Evolutionary conservation across 2,113 vertebrate genomes (phyloP), one percentile per base, ranked within the genome.

Genomic region (Tapirus terrestris): DNA sequence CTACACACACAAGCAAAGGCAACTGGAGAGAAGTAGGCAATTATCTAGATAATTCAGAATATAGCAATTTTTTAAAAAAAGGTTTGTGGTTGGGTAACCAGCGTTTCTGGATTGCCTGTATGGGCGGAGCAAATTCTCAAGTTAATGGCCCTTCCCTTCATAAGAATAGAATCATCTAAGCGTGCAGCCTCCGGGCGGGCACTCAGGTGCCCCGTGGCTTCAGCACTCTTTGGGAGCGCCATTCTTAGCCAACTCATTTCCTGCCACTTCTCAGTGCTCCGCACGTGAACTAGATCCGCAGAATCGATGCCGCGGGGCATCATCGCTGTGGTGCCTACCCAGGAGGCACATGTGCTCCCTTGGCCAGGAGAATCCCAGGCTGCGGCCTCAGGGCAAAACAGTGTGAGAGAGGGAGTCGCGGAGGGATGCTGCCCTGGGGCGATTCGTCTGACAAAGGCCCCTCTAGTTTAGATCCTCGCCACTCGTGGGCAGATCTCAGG

Each of bases 1-100:
- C 39, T 39, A 70, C 60, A 82, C 25, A 61, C 76, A 82, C 23
- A 33, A 51, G 51, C 60, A 77, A 75, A 96, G 72, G 43, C 68
- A 85, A 45, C 4, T 36, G 53, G 10, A 73, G 39, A 96, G 75
- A 89, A 91, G 13, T 39, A 84, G 70, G 43, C 39, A 51, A 33
- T 93, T 45, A 89, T 56, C 45, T 29, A 72, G 82, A 75, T 67
- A 91, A 92, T 56, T 93, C 43, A 92, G 65, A 93, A 80, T 79
- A 73, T 2, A 84, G 48, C n/a, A 36, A 27, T 25, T 58, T 48
- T 36, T 56, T 1, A 75, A 79, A 63, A 65, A 56, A 33, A 27
- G 14, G 8, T 68, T 43, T 73, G 18, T 29, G 12, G 33, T 51
- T 90, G 33, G 8, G 43, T 58, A 89, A 27, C 77, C 36, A 14